Percentiles rank a stretch among this genome's conserved stretches.
phyloP scores from a whole-genome alignment of 2,888 invertebrate species.

The Andricus curvator region DNA sequence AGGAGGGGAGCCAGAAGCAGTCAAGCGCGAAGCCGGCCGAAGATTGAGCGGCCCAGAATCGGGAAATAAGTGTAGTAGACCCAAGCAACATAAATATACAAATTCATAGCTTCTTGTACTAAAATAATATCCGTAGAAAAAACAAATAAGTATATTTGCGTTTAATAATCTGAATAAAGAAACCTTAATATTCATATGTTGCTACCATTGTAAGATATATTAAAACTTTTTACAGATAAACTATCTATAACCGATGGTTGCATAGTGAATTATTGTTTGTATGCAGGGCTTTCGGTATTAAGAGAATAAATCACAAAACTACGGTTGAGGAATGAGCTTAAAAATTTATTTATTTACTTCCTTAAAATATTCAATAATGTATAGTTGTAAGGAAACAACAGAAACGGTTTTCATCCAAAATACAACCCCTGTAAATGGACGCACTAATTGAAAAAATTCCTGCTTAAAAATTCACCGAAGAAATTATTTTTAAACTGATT shows the following conservation, averaged over 20 bases:
- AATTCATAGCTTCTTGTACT: background rate
- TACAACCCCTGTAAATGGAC: no score
- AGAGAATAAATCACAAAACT: background rate
- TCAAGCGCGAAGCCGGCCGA: no score
- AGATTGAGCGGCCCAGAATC: no score
- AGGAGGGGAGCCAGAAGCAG: no score
- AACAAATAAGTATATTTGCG: background rate
- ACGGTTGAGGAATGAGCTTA: background rate
- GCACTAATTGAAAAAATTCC: no score
- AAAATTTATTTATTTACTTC: background rate
- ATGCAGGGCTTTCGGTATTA: background rate
- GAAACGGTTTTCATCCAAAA: no score
- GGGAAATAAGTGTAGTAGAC: background rate
- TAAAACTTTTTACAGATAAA: background rate
- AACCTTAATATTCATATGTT: background rate
- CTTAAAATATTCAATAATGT: background rate
- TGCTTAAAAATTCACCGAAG: no score
- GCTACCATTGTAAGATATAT: background rate
- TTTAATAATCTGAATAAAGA: background rate
- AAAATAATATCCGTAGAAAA: background rate
- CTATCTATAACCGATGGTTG: no score
- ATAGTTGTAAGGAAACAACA: no score
- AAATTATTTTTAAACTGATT: no score
- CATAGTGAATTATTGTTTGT: no score
- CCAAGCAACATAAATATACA: background rate